Evolutionary conservation across 2,113 vertebrate genomes (phyloP), one percentile per base, ranked within the genome.

Genomic region (Nycticorax nycticorax): DNA sequence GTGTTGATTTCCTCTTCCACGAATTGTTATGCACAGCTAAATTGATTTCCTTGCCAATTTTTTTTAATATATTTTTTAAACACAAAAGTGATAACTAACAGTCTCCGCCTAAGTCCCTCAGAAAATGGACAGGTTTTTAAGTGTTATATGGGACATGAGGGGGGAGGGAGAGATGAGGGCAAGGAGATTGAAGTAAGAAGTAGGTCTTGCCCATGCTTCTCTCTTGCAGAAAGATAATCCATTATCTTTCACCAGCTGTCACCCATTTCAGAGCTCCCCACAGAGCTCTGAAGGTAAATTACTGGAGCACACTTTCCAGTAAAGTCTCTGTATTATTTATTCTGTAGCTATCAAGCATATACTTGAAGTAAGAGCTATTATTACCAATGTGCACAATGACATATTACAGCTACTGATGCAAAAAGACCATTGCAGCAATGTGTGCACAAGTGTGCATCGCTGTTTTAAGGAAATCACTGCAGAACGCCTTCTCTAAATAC

Each of bases 211-310:
- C 83, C 83, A 79, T 88, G 80, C 83, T 75, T 88, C 85, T 79
- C 74, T 79, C 77, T 81, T 91, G 78, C 95, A 89, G 91, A 93
- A 94, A 93, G 94, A 97, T 98, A 98, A 98, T 98, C 97, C 93
- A 97, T 98, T 98, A 98, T 98, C 97, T 95, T 92, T 88, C 89
- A 97, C 97, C 98, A 98, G 98, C 98, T 98, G 97, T 97, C 98
- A 98, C 89, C 81, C 72, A 63, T 72, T 97, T 87, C 69, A 41
- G 63, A 63, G 75, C 73, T 84, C 47, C 59, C 74, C 75, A 79
- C 5, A 81, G 68, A 91, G 57, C 23, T 93, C 47, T 53, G 32
- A 94, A 73, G 80, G 71, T 83, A 85, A 92, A 96, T 55, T 47
- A 96, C 71, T 76, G 45, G 27, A 78, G 17, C 53, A 50, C 33